These are phyloP conservation scores for Craseonycteris thonglongyai DNA, from an alignment of 2,113 vertebrate species.

Conservation along the genomic window DNA sequence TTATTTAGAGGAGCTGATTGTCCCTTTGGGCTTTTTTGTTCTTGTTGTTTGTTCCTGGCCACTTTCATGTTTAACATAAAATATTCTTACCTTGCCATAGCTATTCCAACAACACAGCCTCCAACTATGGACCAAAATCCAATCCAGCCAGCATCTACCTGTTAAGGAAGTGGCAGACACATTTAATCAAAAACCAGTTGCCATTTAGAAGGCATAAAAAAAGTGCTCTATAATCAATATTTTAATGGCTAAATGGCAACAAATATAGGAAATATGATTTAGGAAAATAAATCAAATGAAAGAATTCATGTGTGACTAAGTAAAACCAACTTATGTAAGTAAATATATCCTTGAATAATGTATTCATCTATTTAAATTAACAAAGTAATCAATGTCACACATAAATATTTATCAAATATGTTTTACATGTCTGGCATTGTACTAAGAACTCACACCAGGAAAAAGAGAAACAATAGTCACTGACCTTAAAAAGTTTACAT, in stretches of 20 bases:
- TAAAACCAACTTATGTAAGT: background rate
- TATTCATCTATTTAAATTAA: conserved; percentile 5
- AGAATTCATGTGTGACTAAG: conserved; percentile 8
- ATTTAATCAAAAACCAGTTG: background rate
- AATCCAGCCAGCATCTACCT: conserved; percentile 98
- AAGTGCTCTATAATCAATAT: background rate
- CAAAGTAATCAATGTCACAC: conserved; percentile 6
- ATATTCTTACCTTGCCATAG: conserved; percentile 90
- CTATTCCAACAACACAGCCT: conserved; percentile 95
- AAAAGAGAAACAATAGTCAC: background rate
- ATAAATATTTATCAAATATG: background rate
- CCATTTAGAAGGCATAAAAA: conserved; percentile 19
- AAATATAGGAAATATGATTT: conserved; percentile 55
- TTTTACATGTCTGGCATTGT: background rate
- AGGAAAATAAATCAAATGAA: conserved; percentile 46
- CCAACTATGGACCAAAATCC: conserved; percentile 97
- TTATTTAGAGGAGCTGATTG: background rate
- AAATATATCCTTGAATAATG: background rate
- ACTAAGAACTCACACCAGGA: background rate
- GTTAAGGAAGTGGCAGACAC: conserved; percentile 26
- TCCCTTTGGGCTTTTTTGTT: background rate
- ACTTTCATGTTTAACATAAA: background rate
- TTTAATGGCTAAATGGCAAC: background rate
- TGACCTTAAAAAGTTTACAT: background rate
- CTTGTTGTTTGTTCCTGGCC: background rate